Conservation (phyloP, 2,113 vertebrate species). For the Mohoua ochrocephala region DNA sequence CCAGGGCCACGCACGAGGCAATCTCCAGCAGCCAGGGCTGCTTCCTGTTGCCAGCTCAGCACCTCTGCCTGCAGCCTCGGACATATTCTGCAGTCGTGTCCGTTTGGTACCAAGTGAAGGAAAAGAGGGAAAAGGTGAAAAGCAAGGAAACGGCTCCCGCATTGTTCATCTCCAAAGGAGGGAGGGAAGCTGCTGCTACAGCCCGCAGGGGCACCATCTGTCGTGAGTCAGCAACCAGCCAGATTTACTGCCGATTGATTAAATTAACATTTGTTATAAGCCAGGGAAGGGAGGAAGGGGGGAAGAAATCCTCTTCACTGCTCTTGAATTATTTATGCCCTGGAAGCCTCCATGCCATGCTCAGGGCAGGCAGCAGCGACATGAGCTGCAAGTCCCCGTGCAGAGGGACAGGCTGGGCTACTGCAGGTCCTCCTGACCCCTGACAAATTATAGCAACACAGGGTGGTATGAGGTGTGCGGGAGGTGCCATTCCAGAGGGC, state of each 20-base stretch:
- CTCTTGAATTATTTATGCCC: slow-evolving; percentile 80
- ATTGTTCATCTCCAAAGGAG: slow-evolving; percentile 72
- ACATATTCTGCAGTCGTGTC: not conserved
- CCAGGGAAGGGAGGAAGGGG: slow-evolving; percentile 61
- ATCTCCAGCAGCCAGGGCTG: not conserved
- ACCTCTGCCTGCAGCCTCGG: not conserved
- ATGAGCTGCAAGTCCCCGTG: not conserved
- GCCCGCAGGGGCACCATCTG: slow-evolving; percentile 77
- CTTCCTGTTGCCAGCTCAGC: not conserved
- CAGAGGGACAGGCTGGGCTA: not conserved
- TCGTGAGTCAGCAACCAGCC: slow-evolving; percentile 90
- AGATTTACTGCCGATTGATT: slow-evolving; percentile 96
- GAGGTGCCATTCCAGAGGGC: not conserved
- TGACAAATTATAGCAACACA: not conserved
- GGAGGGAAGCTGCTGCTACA: slow-evolving; percentile 74
- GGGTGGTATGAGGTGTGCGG: not conserved
- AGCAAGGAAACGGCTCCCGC: slow-evolving; percentile 3
- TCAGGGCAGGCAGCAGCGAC: slow-evolving; percentile 10
- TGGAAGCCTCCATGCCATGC: slow-evolving; percentile 52
- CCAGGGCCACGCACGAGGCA: not conserved
- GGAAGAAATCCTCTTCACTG: slow-evolving; percentile 67
- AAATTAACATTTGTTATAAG: slow-evolving; percentile 97
- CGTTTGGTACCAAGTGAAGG: not conserved
- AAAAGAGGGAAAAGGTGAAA: slow-evolving; percentile 49
- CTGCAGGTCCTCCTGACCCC: not conserved